Percentiles rank a stretch among this genome's conserved stretches.
phyloP scores from a whole-genome alignment of 2,797 vertebrate species.

The Anas flavirostris region DNA sequence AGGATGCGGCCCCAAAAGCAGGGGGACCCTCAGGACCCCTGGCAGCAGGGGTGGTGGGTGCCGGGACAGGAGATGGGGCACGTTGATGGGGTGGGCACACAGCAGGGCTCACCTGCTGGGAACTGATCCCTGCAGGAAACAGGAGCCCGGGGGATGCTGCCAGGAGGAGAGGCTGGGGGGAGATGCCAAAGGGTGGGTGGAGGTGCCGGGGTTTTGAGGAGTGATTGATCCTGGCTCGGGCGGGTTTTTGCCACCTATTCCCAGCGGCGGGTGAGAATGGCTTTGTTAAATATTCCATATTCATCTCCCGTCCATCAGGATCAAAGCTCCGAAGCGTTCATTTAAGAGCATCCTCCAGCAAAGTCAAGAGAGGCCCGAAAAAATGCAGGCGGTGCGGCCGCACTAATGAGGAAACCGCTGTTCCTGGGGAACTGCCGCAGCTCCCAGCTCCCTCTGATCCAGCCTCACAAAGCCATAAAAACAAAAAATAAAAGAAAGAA shows the following conservation, averaged over 20 bases:
- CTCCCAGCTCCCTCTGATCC: neutral
- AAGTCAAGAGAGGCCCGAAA: conserved; percentile 29
- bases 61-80: no score
- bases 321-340: conserved; percentile 43
- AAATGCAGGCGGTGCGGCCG: neutral
- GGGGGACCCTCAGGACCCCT: neutral
- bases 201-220: neutral
- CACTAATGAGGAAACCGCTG: neutral
- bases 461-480: neutral
- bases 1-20: neutral
- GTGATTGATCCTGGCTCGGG: neutral
- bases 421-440: neutral
- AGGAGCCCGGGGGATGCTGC: neutral
- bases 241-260: conserved; percentile 7
- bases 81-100: neutral
- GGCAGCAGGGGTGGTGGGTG: neutral
- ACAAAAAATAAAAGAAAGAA: neutral
- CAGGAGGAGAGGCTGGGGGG: neutral
- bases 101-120: neutral
- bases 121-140: neutral
- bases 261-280: neutral
- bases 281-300: conserved; percentile 18
- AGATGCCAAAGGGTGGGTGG: neutral
- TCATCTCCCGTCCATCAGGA: conserved; percentile 23
- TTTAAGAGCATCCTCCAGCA: conserved; percentile 67